A percentile compares a stretch with the other conserved stretches of the same genome.
phyloP scores from a whole-genome alignment of 2,797 vertebrate species.

The Leptoclinus maculatus region DNA sequence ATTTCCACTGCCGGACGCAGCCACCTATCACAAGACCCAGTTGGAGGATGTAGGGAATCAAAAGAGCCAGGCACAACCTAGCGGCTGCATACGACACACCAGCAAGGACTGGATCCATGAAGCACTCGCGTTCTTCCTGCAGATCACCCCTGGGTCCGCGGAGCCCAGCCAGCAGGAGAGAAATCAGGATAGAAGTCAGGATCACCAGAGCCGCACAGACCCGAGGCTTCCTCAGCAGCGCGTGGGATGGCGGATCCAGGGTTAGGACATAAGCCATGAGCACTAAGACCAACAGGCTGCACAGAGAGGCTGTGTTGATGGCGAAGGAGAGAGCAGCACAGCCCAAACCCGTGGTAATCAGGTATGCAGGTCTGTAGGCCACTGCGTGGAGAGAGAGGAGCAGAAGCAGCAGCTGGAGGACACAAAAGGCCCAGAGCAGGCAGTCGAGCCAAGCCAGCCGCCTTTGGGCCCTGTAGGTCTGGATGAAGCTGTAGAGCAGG shows the following conservation, averaged over 20 bases:
- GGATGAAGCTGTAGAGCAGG: slow-evolving; percentile 77
- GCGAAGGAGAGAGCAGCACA: slow-evolving; percentile 84
- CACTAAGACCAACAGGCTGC: slow-evolving; percentile 74
- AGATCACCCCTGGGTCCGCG: slow-evolving; percentile 62
- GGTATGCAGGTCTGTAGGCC: slow-evolving; percentile 76
- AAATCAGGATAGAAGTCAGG: slow-evolving; percentile 67
- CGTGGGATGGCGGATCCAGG: slow-evolving; percentile 49
- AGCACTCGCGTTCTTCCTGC: slow-evolving; percentile 51
- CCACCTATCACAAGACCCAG: slow-evolving; percentile 62
- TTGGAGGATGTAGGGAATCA: slow-evolving; percentile 75
- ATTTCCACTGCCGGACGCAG: slow-evolving; percentile 63
- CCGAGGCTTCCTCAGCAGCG: slow-evolving; percentile 53
- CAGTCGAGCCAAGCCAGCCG: slow-evolving; percentile 73
- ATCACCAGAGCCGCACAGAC: slow-evolving; percentile 62
- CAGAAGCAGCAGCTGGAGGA: slow-evolving; percentile 81
- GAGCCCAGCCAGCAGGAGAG: slow-evolving; percentile 73
- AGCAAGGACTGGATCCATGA: slow-evolving; percentile 73
- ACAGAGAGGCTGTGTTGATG: slow-evolving; percentile 82
- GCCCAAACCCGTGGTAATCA: slow-evolving; percentile 67
- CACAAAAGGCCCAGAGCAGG: slow-evolving; percentile 79
- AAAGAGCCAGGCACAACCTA: slow-evolving; percentile 81
- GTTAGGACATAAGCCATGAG: slow-evolving; percentile 72
- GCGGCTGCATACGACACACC: slow-evolving; percentile 77
- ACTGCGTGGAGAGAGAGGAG: slow-evolving; percentile 83
- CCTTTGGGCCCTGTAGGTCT: slow-evolving; percentile 65